Evolutionary conservation across 23 tunicate species (phyloP), one percentile per base, ranked within the genome.

Genomic region (Diplosoma virens): DNA sequence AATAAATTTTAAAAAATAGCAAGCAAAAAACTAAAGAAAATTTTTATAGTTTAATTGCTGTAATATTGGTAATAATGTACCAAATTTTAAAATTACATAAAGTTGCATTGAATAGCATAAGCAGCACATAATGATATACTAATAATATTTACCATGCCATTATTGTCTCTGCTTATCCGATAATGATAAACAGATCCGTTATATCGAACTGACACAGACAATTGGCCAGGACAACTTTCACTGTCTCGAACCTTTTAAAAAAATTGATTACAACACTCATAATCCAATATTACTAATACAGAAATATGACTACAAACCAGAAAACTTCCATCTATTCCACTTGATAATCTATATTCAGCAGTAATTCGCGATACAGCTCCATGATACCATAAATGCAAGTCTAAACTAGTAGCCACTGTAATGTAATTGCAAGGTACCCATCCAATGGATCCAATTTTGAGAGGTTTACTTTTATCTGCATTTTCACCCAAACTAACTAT

Each of bases 321-420:
- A 69, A 92, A 92, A 48, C 97, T 92, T 45, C 97, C 97, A 76
- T 92, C 87, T 24, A 92, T 85, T 48, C 97, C 97, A 80, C 97
- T 85, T 25, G 93, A 73, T 4, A 92, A 71, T 20, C 85, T 48
- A 63, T 92, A 92, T 48, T 92, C 97, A 18, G 97, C 86, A 1
- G 87, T 68, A 9, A 81, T 54, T 58, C 97, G 67, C 16, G 92
- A 80, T 5, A 92, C 80, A 22, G 92, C 79, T 1, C 97, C 97
- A 59, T 92, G 97, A 52, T 92, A 92, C 97, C 97, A 92, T 17
- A 83, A 50, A 56, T 92, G 97, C 48, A 86, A 46, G 35, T 76
- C 46, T 26, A 92, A 41, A 58, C 86, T 84, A 14, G 80, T 58
- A 18, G 97, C 97, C 1, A 66, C 84, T 17, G 97, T 92, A 11